phyloP scores from a whole-genome alignment of 1,140 invertebrate genomes.

The Sminthurinus signatus region DNA sequence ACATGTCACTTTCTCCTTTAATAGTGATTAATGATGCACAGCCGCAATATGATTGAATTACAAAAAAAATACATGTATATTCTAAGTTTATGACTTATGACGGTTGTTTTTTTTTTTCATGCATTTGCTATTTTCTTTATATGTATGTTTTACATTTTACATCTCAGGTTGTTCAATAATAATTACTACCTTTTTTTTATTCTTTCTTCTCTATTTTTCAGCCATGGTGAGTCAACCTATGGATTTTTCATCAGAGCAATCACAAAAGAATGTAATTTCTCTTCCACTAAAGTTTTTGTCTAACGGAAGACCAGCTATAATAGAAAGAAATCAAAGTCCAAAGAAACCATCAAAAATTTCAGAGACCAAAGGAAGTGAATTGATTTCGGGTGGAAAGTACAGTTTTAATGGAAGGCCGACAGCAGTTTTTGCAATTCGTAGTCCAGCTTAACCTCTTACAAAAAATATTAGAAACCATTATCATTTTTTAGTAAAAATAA shows the following conservation, averaged over 20 bases:
- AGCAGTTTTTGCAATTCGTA: slow-evolving; percentile 38
- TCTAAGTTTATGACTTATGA: no score
- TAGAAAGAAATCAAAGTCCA: slow-evolving; percentile 28
- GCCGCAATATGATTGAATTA: no score
- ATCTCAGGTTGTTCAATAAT: no score
- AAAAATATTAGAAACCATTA: no score
- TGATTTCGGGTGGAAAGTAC: slow-evolving; percentile 40
- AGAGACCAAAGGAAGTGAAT: slow-evolving; percentile 22
- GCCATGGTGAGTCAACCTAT: slow-evolving; percentile 25
- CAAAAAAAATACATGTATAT: no score
- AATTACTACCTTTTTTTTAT: no score
- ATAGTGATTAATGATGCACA: no score
- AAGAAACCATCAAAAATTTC: slow-evolving; percentile 21
- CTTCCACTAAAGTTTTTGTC: slow-evolving; percentile 41
- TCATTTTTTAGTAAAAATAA: no score
- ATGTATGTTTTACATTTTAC: no score
- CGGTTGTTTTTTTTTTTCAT: no score
- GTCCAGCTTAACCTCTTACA: slow-evolving; percentile 23
- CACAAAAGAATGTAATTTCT: slow-evolving; percentile 38
- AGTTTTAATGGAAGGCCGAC: slow-evolving; percentile 40
- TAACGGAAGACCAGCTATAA: slow-evolving; percentile 38
- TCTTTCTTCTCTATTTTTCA: background rate
- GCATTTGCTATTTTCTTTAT: no score
- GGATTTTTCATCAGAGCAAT: slow-evolving; percentile 24
- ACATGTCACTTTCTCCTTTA: no score